Percentiles rank a stretch among this genome's conserved stretches.
Conservation (phyloP, 1,140 invertebrate species). For the Trichonephila clavata region DNA sequence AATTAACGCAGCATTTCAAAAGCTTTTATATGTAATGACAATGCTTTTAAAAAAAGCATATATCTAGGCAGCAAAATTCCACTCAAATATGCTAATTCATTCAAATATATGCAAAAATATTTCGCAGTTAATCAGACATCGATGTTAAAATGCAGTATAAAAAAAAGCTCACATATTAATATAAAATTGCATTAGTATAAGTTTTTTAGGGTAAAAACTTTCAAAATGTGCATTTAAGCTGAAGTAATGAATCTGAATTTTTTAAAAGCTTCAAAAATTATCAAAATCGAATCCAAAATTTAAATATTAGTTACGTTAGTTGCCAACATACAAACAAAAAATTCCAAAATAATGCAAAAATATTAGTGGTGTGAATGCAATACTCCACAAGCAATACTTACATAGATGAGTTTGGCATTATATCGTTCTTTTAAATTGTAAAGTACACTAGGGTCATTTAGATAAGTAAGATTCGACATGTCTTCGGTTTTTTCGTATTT, state of each 20-base stretch:
- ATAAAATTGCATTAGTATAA: no score
- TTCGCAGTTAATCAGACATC: no score
- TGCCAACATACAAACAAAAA: not conserved
- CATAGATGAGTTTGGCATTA: constrained; percentile 97
- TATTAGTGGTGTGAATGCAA: constrained; percentile 12
- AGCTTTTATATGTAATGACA: no score
- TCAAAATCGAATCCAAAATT: not conserved
- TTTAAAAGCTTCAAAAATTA: not conserved
- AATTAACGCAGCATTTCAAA: no score
- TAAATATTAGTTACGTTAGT: not conserved
- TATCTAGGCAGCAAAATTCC: no score
- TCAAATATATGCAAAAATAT: no score
- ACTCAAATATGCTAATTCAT: no score
- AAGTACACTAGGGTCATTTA: constrained; percentile 98
- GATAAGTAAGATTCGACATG: constrained; percentile 99
- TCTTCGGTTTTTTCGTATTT: constrained; percentile 99
- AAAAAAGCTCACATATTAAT: no score
- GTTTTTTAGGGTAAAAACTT: no score
- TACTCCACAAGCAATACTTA: constrained; percentile 86
- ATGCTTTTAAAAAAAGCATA: no score
- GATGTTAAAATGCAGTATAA: no score
- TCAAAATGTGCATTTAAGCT: no score
- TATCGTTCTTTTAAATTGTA: constrained; percentile 98
- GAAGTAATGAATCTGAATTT: not conserved
- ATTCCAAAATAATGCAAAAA: not conserved